A percentile compares a stretch with the other conserved stretches of the same genome.
Conservation (phyloP, 2,113 vertebrate genomes). For the Strigops habroptila region DNA sequence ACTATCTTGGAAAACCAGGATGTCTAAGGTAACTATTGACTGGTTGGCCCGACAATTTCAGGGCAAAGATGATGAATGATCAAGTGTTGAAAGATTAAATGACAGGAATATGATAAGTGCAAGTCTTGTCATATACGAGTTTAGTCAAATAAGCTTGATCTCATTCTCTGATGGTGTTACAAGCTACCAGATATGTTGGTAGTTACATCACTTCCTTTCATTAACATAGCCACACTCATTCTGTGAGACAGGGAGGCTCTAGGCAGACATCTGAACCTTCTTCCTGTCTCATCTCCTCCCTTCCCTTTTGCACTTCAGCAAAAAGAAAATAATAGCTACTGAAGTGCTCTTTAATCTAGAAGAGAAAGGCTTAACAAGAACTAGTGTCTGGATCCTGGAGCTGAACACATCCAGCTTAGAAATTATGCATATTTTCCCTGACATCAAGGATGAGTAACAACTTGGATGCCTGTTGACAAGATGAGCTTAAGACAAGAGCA, state of each 20-base stretch:
- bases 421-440: background rate
- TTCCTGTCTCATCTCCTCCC: conserved; percentile 22
- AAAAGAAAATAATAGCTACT: background rate
- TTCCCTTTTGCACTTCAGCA: background rate
- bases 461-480: background rate
- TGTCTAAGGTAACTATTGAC: background rate
- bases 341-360: conserved; percentile 34
- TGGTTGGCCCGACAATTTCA: background rate
- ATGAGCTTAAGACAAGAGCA: background rate
- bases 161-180: background rate
- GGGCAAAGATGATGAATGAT: background rate
- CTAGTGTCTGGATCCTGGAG: background rate
- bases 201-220: conserved; percentile 46
- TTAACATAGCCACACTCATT: background rate
- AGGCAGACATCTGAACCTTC: background rate
- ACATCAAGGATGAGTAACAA: background rate
- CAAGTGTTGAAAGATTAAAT: background rate
- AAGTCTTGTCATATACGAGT: background rate
- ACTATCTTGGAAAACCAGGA: background rate
- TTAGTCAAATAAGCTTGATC: conserved; percentile 47
- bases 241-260: background rate
- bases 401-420: background rate
- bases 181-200: background rate
- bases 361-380: background rate
- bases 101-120: conserved; percentile 23